Percentiles rank a stretch among this genome's conserved stretches.
Conservation (phyloP, 2,888 invertebrate genomes). For the Oxytorus armatus region DNA sequence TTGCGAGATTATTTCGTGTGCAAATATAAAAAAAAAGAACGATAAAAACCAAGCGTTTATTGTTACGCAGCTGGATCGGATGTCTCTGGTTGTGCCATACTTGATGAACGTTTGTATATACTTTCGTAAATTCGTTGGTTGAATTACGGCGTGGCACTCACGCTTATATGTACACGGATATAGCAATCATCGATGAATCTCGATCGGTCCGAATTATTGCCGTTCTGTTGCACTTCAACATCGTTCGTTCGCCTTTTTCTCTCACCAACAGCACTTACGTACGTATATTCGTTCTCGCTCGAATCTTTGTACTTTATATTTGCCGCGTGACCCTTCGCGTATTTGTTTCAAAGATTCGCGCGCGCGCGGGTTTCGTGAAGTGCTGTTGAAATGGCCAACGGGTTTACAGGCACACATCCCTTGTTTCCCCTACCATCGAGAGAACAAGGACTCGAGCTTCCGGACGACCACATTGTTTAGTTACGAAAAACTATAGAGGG, state of each 20-base stretch:
- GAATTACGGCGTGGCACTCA: constrained; percentile 6
- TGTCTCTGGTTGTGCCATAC: constrained; percentile 34
- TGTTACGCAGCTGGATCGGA: constrained; percentile 54
- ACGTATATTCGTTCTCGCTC: constrained; percentile 50
- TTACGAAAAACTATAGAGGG: constrained; percentile 3
- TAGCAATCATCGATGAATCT: constrained; percentile 61
- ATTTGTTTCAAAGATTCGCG: constrained; percentile 81
- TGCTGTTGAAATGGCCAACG: constrained; percentile 82
- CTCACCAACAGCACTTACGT: constrained; percentile 1
- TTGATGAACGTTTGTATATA: constrained; percentile 48
- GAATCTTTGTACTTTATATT: constrained; percentile 75
- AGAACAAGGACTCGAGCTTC: constrained; percentile 65
- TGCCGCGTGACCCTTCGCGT: constrained; percentile 69
- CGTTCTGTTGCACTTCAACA: constrained; percentile 42
- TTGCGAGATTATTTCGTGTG: constrained; percentile 15
- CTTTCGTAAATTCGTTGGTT: constrained; percentile 55
- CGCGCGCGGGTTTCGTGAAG: constrained; percentile 68
- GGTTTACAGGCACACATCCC: constrained; percentile 77
- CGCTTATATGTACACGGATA: constrained; percentile 31
- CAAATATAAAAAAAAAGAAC: constrained; percentile 15
- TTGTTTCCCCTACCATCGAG: constrained; percentile 14
- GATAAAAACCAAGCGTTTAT: constrained; percentile 23
- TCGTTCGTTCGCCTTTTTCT: constrained; percentile 44
- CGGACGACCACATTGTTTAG: constrained; percentile 34
- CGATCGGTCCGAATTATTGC: constrained; percentile 59